Evolutionary conservation across 2,888 invertebrate species (phyloP).

Genomic region (Scelioninae gen. 1): DNA sequence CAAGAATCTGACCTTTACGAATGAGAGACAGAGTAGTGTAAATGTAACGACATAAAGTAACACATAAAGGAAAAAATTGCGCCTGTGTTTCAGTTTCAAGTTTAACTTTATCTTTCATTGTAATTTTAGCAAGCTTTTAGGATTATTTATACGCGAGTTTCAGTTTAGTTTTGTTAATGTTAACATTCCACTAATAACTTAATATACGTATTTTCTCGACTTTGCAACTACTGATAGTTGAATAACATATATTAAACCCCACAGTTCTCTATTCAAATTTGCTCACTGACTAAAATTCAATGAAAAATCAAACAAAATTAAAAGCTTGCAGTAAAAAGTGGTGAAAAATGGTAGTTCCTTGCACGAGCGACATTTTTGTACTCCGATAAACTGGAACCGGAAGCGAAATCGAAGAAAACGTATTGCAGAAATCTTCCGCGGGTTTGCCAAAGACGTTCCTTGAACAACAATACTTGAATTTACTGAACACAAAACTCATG

Average conservation of each 20-base stretch:
- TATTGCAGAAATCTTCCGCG: slow-evolving; percentile 24
- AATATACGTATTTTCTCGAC: neutral
- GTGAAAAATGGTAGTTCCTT: neutral
- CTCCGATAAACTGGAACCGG: neutral
- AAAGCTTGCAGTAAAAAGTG: neutral
- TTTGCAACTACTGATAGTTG: neutral
- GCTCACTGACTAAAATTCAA: neutral
- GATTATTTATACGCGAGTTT: slow-evolving; percentile 10
- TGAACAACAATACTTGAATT: slow-evolving; percentile 17
- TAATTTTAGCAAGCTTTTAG: slow-evolving; percentile 4
- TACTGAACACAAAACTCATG: neutral
- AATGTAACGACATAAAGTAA: too few relatives aligned
- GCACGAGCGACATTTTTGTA: neutral
- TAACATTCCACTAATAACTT: slow-evolving; percentile 24
- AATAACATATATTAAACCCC: neutral
- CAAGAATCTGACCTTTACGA: too few relatives aligned
- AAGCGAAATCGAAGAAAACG: slow-evolving; percentile 9
- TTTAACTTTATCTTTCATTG: slow-evolving; percentile 4
- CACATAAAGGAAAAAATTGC: too few relatives aligned
- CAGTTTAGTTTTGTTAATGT: slow-evolving; percentile 25
- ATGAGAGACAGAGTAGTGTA: too few relatives aligned
- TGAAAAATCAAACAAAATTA: neutral
- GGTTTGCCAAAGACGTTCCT: slow-evolving; percentile 40
- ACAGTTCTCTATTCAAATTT: neutral
- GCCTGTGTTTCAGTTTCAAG: neutral